phyloP scores from a whole-genome alignment of 2,797 vertebrate species.

The Anomalospiza imberbis region DNA sequence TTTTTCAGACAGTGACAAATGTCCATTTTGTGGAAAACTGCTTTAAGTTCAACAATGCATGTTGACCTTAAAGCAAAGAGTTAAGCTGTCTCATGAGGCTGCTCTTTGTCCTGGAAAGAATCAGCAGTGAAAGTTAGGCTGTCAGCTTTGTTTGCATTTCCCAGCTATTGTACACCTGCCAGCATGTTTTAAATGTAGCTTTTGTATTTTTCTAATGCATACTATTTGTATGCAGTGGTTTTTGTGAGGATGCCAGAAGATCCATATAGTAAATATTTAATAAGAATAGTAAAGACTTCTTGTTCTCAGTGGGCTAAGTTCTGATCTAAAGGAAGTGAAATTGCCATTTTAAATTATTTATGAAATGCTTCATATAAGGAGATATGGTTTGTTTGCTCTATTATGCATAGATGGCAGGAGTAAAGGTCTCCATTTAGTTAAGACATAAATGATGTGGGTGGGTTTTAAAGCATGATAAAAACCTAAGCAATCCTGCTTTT shows the following conservation, averaged over 20 bases:
- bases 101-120: slow-evolving; percentile 21
- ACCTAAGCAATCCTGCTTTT: background rate
- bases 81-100: background rate
- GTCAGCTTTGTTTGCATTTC: slow-evolving; percentile 16
- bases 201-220: slow-evolving; percentile 47
- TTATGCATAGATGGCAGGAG: background rate
- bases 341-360: slow-evolving; percentile 47
- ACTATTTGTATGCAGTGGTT: slow-evolving; percentile 17
- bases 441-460: background rate
- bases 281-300: slow-evolving; percentile 49
- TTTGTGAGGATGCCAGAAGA: slow-evolving; percentile 46
- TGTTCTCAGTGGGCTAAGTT: background rate
- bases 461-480: background rate
- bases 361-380: background rate
- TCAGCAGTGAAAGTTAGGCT: background rate
- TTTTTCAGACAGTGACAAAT: background rate
- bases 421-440: slow-evolving; percentile 1
- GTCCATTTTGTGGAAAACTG: background rate
- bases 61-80: background rate
- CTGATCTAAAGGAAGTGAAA: slow-evolving; percentile 42
- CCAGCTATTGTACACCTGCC: background rate
- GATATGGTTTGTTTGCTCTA: background rate
- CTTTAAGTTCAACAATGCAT: background rate
- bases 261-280: slow-evolving; percentile 69
- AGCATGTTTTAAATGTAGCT: slow-evolving; percentile 24